phyloP scores from a whole-genome alignment of 2,888 invertebrate species.

The Antheraea yamamai region DNA sequence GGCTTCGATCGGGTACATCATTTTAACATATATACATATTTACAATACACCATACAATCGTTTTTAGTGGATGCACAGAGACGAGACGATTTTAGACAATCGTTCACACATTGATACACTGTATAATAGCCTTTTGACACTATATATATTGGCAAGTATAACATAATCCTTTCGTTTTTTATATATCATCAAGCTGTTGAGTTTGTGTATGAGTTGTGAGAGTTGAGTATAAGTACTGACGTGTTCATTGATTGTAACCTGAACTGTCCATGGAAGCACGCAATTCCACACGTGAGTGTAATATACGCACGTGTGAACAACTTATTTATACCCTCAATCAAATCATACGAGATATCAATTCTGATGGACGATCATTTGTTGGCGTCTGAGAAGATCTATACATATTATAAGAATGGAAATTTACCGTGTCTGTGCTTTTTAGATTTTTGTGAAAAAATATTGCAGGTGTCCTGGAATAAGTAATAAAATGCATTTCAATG shows the following conservation, averaged over 20 bases:
- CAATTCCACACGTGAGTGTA: neutral
- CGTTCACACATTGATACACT: too few species aligned
- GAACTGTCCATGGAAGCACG: neutral
- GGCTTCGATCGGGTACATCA: too few species aligned
- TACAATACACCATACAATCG: neutral
- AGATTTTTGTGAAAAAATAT: too few species aligned
- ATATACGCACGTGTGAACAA: neutral
- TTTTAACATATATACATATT: neutral
- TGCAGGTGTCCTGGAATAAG: too few species aligned
- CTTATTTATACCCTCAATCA: neutral
- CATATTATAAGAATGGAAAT: too few species aligned
- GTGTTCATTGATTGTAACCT: conserved; percentile 9
- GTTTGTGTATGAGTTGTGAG: too few species aligned
- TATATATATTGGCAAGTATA: neutral
- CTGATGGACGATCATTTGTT: neutral
- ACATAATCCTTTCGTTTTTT: neutral
- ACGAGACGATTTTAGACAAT: neutral
- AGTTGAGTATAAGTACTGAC: neutral
- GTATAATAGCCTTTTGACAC: too few species aligned
- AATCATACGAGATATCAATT: neutral
- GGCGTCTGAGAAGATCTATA: too few species aligned
- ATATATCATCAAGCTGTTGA: neutral
- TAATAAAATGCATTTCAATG: too few species aligned
- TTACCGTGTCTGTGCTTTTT: too few species aligned
- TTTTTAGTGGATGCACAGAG: neutral